Base-by-base conservation (phyloP, 2,113 vertebrate species). In the Sebastes schlegelii region DNA sequence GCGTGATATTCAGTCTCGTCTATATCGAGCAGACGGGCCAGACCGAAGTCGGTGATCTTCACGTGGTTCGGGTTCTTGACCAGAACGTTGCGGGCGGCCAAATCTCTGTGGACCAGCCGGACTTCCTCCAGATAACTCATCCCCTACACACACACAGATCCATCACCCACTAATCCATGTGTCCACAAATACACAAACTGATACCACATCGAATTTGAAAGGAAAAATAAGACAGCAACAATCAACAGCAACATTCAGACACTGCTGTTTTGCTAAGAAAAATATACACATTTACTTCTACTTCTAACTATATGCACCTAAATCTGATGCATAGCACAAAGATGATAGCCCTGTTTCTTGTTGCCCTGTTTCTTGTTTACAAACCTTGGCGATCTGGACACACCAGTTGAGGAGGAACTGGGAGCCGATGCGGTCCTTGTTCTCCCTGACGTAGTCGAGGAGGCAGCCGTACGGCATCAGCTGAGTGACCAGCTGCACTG, bases 401-500 rank as follows among this genome's bases (percentile, higher is more conserved):
- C 98, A 99, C 98, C 98, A 99, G 95, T 98, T 99, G 77, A 99
- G 97, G 77, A 99, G 96, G 86, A 96, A 97, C 93, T 98, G 98
- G 54, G 98, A 99, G 78, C 97, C 95, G 26, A 99, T 97, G 89
- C 83, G 95, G 80, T 98, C 98, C 17, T 97, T 97, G 94, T 99
- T 98, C 89, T 99, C 98, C 17, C 97, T 89, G 57, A 98, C 97
- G 0, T 99, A 98, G 89, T 99, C 98, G 17, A 99, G 93, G 13
- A 99, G 96, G 93, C 98, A 99, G 88, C 98, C 98, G 0, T 98
- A 99, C 3, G 98, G 98, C 98, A 99, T 99, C 60, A 99, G 97
- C 93, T 99, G 98, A 3, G 98, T 99, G 91, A 99, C 97, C 92
- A 99, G 94, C 95, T 99, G 98, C 91, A 99, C 98, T 0, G 98